Conservation (phyloP, 2,888 invertebrate species). For the Papilio demoleus region DNA sequence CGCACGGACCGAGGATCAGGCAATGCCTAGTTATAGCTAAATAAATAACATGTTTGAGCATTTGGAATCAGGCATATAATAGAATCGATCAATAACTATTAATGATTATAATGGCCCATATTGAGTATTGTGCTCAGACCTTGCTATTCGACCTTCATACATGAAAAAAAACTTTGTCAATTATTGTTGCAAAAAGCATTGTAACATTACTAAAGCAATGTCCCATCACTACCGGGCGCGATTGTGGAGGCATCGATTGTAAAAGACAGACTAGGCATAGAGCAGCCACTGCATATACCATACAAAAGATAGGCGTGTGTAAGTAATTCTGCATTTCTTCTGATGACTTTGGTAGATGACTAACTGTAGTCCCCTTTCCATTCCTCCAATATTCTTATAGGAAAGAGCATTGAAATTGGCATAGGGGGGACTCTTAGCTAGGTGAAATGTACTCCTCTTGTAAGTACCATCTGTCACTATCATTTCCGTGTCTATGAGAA, state of each 20-base stretch:
- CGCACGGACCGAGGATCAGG: too few species aligned
- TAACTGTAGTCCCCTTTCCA: too few species aligned
- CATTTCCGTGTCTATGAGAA: too few species aligned
- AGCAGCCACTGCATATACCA: background rate
- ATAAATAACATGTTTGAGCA: background rate
- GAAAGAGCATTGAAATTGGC: too few species aligned
- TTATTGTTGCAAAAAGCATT: conserved; percentile 39
- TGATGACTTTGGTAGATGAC: too few species aligned
- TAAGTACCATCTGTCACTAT: too few species aligned
- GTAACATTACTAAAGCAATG: conserved; percentile 40
- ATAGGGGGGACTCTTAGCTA: too few species aligned
- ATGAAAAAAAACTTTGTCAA: conserved; percentile 43
- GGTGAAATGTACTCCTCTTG: too few species aligned
- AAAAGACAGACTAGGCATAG: background rate
- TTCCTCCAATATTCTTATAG: too few species aligned
- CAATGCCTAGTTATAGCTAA: too few species aligned
- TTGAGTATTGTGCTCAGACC: conserved; percentile 36
- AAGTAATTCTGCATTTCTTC: too few species aligned
- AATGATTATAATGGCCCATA: conserved; percentile 12
- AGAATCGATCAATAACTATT: conserved; percentile 28
- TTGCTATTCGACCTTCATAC: conserved; percentile 45
- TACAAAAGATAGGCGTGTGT: too few species aligned
- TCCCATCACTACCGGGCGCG: conserved; percentile 40
- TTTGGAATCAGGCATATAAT: background rate
- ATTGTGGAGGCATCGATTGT: background rate